Evolutionary conservation across 2,113 vertebrate genomes (phyloP), one percentile per base, ranked within the genome.

Genomic region (Chaetodon trifascialis): DNA sequence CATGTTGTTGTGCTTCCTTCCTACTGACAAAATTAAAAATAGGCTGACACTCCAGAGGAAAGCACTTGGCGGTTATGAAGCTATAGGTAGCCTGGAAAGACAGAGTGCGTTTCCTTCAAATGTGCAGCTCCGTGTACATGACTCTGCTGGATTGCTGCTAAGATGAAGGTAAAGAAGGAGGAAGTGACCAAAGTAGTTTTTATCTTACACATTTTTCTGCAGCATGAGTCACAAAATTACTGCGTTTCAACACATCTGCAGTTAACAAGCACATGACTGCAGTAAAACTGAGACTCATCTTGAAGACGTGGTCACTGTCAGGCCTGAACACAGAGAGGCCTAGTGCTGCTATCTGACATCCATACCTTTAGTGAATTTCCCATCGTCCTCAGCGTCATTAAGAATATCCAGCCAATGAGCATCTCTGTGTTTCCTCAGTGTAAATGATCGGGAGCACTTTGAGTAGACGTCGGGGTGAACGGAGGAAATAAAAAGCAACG

Each of bases 191-290:
- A 8, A 23, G 16, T 12, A 19, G 15, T 72, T 67, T 25, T 9
- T 4, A 30, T 47, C 4, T 55, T 51, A 60, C 82, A 73, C 64
- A 60, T 78, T 73, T 59, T 78, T 69, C 12, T 64, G 44, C 34
- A 58, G 73, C 56, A 72, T 74, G n/a, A 66, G 42, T 55, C 63
- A 59, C 6, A 68, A 54, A 78, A 75, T 76, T 4, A 30, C 60
- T 62, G 68, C 15, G 21, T 85, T 88, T 85, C 51, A 59, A 77
- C 87, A 88, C 7, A 59, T 12, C 67, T 51, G 51, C 44, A 14
- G 15, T 67, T 67, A 21, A 74, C 11, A 44, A 30, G 52, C 30
- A 60, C 19, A 23, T 64, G 46, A 6, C 40, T 58, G 42, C 47
- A n/a, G 15, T 74, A 44, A 54, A 55, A 38, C 23, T 3, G 34